A percentile compares a stretch with the other conserved stretches of the same genome.
phyloP scores from a whole-genome alignment of 2,888 invertebrate genomes.

The Sisyra terminalis region DNA sequence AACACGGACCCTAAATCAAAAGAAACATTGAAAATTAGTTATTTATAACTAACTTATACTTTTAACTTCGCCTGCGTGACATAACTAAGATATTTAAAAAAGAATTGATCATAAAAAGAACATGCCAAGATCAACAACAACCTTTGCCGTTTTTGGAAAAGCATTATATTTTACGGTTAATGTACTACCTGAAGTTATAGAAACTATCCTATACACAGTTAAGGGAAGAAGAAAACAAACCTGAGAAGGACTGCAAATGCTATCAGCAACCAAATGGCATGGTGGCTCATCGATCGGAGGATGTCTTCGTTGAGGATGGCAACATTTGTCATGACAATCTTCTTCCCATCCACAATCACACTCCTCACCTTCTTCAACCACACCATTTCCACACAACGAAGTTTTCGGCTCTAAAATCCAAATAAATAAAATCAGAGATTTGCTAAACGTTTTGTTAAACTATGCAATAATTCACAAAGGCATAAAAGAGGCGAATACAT shows the following conservation, averaged over 20 bases:
- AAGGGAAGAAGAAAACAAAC: conserved; percentile 24
- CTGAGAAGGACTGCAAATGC: conserved; percentile 68
- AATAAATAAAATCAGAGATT: too few relatives aligned
- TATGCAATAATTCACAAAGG: too few relatives aligned
- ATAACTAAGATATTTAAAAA: neutral
- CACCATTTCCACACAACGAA: conserved; percentile 95
- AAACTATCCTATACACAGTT: neutral
- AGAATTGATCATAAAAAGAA: conserved; percentile 2
- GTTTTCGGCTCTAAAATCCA: conserved; percentile 64
- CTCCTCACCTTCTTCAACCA: conserved; percentile 91
- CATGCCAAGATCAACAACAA: conserved; percentile 23
- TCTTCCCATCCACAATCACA: conserved; percentile 99
- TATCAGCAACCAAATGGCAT: conserved; percentile 69
- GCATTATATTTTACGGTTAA: conserved; percentile 3
- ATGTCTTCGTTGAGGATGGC: conserved; percentile 75
- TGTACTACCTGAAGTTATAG: conserved; percentile 1
- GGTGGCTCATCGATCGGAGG: conserved; percentile 64
- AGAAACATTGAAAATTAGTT: conserved; percentile 5
- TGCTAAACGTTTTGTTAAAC: too few relatives aligned
- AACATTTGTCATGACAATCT: conserved; percentile 87
- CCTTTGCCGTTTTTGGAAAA: conserved; percentile 14
- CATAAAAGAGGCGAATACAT: too few relatives aligned
- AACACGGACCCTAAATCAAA: conserved; percentile 72
- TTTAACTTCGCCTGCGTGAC: neutral
- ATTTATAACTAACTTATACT: conserved; percentile 1